Percentiles rank a stretch among this genome's conserved stretches.
Conservation (phyloP, 1,140 invertebrate genomes). For the Acromyrmex charruanus region DNA sequence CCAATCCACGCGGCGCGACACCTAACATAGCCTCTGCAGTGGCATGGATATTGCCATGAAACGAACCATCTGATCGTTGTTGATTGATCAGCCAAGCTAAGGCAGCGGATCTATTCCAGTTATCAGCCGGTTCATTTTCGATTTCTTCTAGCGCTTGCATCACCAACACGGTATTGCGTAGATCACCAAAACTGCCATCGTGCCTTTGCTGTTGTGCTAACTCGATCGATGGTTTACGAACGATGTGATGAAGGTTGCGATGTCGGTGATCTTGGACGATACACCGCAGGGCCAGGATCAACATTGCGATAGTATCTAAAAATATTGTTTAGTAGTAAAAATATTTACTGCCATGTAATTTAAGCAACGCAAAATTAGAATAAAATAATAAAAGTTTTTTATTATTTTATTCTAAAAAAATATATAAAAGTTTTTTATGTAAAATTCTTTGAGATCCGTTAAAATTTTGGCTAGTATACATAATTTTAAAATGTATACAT, state of each 20-base stretch:
- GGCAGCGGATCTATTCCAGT: conserved; percentile 93
- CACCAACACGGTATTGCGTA: conserved; percentile 93
- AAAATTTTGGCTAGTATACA: too few relatives aligned
- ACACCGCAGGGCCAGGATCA: conserved; percentile 93
- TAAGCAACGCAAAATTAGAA: background rate
- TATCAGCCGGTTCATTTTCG: conserved; percentile 88
- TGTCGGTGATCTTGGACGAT: conserved; percentile 94
- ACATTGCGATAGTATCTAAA: conserved; percentile 93
- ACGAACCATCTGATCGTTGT: conserved; percentile 92
- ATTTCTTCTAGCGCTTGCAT: conserved; percentile 93
- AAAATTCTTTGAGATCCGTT: background rate
- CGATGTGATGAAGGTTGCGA: conserved; percentile 92
- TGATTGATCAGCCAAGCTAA: conserved; percentile 90
- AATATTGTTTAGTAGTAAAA: conserved; percentile 21
- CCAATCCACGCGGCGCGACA: conserved; percentile 89
- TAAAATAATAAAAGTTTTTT: background rate
- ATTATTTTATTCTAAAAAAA: background rate
- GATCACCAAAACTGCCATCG: conserved; percentile 93
- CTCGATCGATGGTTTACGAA: conserved; percentile 90
- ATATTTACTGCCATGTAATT: background rate
- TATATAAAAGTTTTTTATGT: background rate
- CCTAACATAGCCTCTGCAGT: conserved; percentile 93
- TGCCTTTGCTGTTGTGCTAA: conserved; percentile 92
- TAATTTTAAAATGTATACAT: too few relatives aligned
- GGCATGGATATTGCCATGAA: conserved; percentile 90